These are phyloP conservation scores for Centroberyx gerrardi DNA, from an alignment of 2,797 vertebrate genomes.

Conservation along the genomic window DNA sequence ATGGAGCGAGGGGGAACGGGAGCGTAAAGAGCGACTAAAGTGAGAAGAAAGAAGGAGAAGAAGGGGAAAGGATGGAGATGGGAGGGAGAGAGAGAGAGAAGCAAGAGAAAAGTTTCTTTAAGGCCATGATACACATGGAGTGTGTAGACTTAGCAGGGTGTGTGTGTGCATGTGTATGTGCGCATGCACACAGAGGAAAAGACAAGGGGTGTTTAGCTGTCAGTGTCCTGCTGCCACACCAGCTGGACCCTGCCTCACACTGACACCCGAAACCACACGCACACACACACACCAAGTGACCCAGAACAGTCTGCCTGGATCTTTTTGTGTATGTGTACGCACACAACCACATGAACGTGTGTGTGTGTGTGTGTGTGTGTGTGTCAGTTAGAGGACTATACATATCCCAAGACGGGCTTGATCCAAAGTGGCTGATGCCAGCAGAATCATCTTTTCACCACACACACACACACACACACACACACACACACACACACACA, in stretches of 20 bases:
- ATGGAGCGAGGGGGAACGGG: conserved; percentile 30
- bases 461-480: conserved; percentile 42
- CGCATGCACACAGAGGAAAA: conserved; percentile 37
- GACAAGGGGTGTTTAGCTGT: conserved; percentile 75
- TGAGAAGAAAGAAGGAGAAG: conserved; percentile 39
- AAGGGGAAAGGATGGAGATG: conserved; percentile 37
- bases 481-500: conserved; percentile 5
- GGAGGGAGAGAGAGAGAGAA: conserved; percentile 19
- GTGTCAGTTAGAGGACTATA: conserved; percentile 55
- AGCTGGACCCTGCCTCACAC: conserved; percentile 77
- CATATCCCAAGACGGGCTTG: conserved; percentile 63
- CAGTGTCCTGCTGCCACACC: conserved; percentile 77
- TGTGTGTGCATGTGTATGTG: conserved; percentile 1
- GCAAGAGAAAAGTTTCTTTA: conserved; percentile 18
- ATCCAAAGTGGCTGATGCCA: conserved; percentile 73
- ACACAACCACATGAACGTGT: conserved; percentile 50
- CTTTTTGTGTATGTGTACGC: conserved; percentile 51
- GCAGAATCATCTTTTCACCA: conserved; percentile 66
- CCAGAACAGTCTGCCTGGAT: conserved; percentile 70
- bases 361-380: conserved; percentile 23
- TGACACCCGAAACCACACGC: conserved; percentile 69
- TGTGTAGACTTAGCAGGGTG: too few species aligned
- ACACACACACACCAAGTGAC: conserved; percentile 64
- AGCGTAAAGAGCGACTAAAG: conserved; percentile 45
- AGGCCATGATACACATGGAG: conserved; percentile 49